Percentiles rank a stretch among this genome's conserved stretches.
Conservation (phyloP, 2,888 invertebrate genomes). For the Ernsta delagoae region DNA sequence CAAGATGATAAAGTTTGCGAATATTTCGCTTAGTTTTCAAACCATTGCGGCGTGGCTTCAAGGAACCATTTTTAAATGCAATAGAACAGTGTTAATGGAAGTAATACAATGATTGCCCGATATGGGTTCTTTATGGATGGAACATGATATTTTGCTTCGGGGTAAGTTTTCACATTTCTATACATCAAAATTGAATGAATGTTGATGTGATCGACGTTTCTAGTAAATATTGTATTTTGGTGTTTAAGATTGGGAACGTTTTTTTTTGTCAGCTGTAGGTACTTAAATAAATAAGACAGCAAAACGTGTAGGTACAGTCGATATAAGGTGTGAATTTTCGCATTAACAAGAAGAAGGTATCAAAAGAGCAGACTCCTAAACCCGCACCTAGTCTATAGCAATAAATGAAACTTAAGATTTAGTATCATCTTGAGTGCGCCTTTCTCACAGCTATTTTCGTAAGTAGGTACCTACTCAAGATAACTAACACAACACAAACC, state of each 20-base stretch:
- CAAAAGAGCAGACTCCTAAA: too few species aligned
- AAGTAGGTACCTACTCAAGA: too few species aligned
- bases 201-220: slow-evolving; percentile 24
- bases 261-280: too few species aligned
- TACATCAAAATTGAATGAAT: slow-evolving; percentile 21
- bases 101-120: background rate
- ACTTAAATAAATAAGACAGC: too few species aligned
- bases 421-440: too few species aligned
- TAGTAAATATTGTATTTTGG: slow-evolving; percentile 15
- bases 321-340: too few species aligned
- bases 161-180: slow-evolving; percentile 24
- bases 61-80: background rate
- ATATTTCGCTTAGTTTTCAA: background rate
- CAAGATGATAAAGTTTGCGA: slow-evolving; percentile 4
- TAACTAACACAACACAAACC: too few species aligned
- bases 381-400: too few species aligned
- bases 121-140: background rate
- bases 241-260: background rate
- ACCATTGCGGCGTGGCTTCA: slow-evolving; percentile 24
- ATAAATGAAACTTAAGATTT: too few species aligned
- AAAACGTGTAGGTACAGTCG: too few species aligned
- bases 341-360: too few species aligned
- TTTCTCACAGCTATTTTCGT: too few species aligned
- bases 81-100: background rate
- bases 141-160: slow-evolving; percentile 9